These are phyloP conservation scores for Molothrus aeneus DNA, from an alignment of 2,797 vertebrate species.

Conservation along the genomic window DNA sequence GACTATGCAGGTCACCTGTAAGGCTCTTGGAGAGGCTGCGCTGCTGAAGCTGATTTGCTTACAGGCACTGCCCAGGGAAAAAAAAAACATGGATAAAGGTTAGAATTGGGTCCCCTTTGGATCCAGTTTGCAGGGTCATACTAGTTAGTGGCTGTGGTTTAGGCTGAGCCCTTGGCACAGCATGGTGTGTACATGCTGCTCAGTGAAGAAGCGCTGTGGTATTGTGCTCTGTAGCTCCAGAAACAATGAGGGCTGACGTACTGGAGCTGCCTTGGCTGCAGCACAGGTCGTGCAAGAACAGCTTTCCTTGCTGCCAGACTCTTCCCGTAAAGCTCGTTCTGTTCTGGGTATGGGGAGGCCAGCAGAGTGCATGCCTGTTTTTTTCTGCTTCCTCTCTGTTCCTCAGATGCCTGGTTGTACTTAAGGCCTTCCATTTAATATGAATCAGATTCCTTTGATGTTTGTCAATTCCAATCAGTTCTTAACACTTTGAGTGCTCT, in stretches of 20 bases:
- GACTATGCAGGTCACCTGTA: background rate
- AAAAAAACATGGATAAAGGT: background rate
- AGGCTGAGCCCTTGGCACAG: background rate
- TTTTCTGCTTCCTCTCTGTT: background rate
- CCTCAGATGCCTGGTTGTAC: background rate
- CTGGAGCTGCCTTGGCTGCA: constrained; percentile 28
- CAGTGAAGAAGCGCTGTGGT: background rate
- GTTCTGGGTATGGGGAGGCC: background rate
- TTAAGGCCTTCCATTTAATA: constrained; percentile 3
- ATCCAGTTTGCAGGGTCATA: background rate
- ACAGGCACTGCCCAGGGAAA: background rate
- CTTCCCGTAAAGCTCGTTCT: constrained; percentile 1
- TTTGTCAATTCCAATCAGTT: background rate
- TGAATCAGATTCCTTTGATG: background rate
- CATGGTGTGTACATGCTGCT: background rate
- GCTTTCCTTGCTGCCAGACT: background rate
- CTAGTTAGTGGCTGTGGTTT: background rate
- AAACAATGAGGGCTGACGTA: constrained; percentile 50
- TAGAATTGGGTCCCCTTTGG: background rate
- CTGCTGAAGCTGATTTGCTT: background rate
- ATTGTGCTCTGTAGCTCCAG: constrained; percentile 40
- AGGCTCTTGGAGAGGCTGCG: background rate
- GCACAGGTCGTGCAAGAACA: background rate
- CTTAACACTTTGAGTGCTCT: background rate
- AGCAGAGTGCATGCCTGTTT: background rate